A percentile compares a stretch with the other conserved stretches of the same genome.
Evolutionary conservation across 2,888 invertebrate species (phyloP).

Genomic region (Trichopria drosophilae): DNA sequence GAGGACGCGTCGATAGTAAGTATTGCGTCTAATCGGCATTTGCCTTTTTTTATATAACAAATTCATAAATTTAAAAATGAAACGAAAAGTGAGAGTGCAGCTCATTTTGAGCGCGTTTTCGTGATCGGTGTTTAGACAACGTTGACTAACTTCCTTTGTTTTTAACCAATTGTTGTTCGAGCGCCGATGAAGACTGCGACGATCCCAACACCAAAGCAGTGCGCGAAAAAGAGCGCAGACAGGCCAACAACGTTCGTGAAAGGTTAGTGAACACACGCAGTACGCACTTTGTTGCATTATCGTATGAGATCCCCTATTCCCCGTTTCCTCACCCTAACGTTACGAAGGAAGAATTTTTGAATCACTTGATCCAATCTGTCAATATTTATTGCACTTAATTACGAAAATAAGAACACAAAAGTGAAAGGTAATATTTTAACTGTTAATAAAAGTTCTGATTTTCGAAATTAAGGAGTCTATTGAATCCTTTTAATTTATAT

Average conservation of each 20-base stretch:
- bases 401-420: no score
- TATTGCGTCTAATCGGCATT: constrained; percentile 47
- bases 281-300: constrained; percentile 51
- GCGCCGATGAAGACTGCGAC: constrained; percentile 81
- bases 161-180: constrained; percentile 70
- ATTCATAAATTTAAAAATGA: not conserved
- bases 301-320: constrained; percentile 24
- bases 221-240: constrained; percentile 90
- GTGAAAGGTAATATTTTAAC: no score
- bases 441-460: no score
- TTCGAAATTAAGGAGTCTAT: no score
- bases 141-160: constrained; percentile 53
- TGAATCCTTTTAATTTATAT: no score
- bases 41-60: not conserved
- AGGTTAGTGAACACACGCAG: constrained; percentile 72
- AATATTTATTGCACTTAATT: no score
- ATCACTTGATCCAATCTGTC: no score
- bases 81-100: no score
- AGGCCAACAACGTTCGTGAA: constrained; percentile 97
- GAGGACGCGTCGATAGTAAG: constrained; percentile 79
- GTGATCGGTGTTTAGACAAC: no score
- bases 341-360: no score
- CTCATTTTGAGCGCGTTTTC: no score
- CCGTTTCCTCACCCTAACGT: no score
- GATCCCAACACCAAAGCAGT: constrained; percentile 88